phyloP scores from a whole-genome alignment of 2,113 vertebrate genomes.

The Chlorodrepanis virens region DNA sequence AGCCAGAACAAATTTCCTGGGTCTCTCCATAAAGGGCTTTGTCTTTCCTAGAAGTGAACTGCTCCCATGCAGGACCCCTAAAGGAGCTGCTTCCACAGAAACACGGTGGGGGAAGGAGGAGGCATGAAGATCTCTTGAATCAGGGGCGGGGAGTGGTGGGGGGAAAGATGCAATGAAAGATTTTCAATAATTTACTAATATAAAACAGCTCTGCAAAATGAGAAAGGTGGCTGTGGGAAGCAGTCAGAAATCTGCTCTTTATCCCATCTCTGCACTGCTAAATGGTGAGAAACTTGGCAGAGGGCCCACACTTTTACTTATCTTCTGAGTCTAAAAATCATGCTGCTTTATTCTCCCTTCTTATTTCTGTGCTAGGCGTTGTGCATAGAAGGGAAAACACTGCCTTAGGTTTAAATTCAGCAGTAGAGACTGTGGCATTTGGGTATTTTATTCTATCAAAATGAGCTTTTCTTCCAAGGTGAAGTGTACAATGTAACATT shows the following conservation, averaged over 20 bases:
- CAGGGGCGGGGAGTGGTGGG: neutral
- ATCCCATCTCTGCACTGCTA: conserved; percentile 43
- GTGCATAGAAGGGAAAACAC: conserved; percentile 50
- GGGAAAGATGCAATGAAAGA: neutral
- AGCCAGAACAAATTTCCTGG: neutral
- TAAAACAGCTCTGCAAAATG: conserved; percentile 16
- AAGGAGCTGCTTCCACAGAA: neutral
- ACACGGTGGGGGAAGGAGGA: neutral
- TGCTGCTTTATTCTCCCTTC: neutral
- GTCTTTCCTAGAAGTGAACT: neutral
- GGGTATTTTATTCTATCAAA: conserved; percentile 16
- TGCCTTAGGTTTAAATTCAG: conserved; percentile 37
- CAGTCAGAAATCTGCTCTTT: conserved; percentile 58
- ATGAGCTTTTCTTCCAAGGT: conserved; percentile 53
- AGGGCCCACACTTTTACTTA: conserved; percentile 46
- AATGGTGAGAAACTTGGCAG: conserved; percentile 64
- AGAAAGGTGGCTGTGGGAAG: conserved; percentile 51
- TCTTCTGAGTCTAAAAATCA: conserved; percentile 44
- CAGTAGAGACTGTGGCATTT: neutral
- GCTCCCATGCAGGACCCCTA: neutral
- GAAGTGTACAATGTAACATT: conserved; percentile 55
- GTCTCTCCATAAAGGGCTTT: neutral
- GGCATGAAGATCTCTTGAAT: neutral
- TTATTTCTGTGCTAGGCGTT: conserved; percentile 28
- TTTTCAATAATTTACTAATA: conserved; percentile 32